A percentile compares a stretch with the other conserved stretches of the same genome.
Conservation (phyloP, 2,797 vertebrate species). For the Acipenser transmontanus region DNA sequence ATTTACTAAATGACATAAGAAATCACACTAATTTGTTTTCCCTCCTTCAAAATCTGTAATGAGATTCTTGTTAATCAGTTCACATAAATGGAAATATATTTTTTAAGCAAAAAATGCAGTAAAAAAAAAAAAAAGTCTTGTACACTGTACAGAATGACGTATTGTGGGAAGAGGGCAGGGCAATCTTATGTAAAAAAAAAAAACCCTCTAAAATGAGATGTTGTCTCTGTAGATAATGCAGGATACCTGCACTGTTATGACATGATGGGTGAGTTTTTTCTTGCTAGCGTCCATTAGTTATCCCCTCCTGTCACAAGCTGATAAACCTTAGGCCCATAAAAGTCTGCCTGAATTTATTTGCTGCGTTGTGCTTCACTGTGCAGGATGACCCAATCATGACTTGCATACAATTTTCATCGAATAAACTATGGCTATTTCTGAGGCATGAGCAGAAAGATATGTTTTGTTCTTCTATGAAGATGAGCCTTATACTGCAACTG, state of each 20-base stretch:
- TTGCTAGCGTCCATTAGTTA: conserved; percentile 30
- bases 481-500: not conserved
- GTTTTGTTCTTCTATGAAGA: not conserved
- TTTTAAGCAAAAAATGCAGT: no score
- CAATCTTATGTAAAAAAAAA: no score
- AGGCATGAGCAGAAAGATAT: not conserved
- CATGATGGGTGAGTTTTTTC: conserved; percentile 19
- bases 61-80: not conserved
- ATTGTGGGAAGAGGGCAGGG: no score
- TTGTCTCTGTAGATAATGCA: conserved; percentile 21
- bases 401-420: conserved; percentile 6
- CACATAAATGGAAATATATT: no score
- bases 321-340: conserved; percentile 26
- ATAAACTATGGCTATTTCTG: conserved; percentile 17
- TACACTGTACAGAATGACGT: no score
- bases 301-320: conserved; percentile 27
- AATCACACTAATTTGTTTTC: conserved; percentile 6
- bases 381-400: not conserved
- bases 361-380: conserved; percentile 19
- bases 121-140: no score
- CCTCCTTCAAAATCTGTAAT: not conserved
- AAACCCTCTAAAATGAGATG: conserved; percentile 2
- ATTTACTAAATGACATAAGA: not conserved
- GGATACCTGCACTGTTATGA: conserved; percentile 33
- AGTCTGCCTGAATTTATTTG: conserved; percentile 19